Percentiles rank a stretch among this genome's conserved stretches.
Evolutionary conservation across 2,797 vertebrate species (phyloP).

Genomic region (Sarcophilus harrisii): DNA sequence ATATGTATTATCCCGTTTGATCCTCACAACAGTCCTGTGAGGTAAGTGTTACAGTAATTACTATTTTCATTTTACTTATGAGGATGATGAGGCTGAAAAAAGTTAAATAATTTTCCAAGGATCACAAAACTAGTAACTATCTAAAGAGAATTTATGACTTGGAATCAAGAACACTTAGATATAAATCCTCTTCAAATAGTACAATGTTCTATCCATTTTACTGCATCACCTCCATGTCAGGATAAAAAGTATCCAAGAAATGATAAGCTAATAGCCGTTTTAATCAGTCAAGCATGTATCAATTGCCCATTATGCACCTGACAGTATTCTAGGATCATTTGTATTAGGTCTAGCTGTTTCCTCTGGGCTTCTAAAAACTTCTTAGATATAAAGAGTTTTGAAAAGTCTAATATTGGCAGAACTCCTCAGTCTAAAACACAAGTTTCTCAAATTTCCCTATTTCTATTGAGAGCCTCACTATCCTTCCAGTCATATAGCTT

Average conservation of each 20-base stretch:
- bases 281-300: neutral
- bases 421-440: too few species aligned
- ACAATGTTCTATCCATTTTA: neutral
- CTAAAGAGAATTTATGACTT: neutral
- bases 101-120: neutral
- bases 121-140: neutral
- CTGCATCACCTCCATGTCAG: neutral
- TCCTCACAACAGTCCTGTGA: neutral
- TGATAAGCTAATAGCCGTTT: neutral
- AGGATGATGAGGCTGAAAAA: neutral
- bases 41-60: neutral
- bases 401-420: too few species aligned
- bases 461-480: too few species aligned
- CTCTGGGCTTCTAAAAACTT: too few species aligned
- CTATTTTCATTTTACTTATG: neutral
- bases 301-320: too few species aligned
- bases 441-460: too few species aligned
- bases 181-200: neutral
- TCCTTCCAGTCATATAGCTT: too few species aligned
- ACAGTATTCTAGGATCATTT: too few species aligned
- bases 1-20: neutral
- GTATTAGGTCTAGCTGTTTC: too few species aligned
- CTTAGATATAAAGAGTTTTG: too few species aligned
- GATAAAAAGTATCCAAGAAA: neutral
- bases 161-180: too few species aligned